A percentile compares a stretch with the other conserved stretches of the same genome.
These are phyloP conservation scores for Leptinotarsa texana DNA, from an alignment of 1,140 invertebrate genomes.

Conservation along the genomic window DNA sequence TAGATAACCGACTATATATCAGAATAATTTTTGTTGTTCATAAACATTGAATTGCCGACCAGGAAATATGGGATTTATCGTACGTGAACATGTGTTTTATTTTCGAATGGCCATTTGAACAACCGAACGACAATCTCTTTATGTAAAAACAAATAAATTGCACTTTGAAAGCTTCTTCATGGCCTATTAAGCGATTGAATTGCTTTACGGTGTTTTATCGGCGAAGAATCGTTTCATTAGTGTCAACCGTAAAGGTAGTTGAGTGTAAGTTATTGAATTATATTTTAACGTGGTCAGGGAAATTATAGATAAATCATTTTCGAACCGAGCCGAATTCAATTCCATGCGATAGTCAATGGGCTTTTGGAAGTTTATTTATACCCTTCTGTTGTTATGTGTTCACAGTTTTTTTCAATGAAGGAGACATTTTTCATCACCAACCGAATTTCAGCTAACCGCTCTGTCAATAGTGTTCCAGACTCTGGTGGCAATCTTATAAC, in stretches of 20 bases:
- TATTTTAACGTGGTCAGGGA: not conserved
- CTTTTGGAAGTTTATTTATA: too few relatives aligned
- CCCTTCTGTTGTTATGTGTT: too few relatives aligned
- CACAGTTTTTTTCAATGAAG: too few relatives aligned
- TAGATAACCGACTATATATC: not conserved
- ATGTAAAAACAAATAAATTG: slow-evolving; percentile 4
- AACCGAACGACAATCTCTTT: not conserved
- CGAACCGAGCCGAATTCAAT: too few relatives aligned
- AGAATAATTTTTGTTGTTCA: slow-evolving; percentile 4
- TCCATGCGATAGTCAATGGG: too few relatives aligned
- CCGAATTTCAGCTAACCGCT: too few relatives aligned
- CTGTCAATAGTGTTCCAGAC: too few relatives aligned
- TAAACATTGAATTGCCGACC: not conserved
- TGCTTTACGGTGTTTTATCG: not conserved
- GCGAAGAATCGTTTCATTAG: not conserved
- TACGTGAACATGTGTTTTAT: not conserved
- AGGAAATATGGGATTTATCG: not conserved
- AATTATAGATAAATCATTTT: too few relatives aligned
- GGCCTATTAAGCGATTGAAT: not conserved
- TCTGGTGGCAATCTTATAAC: too few relatives aligned
- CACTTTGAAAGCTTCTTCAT: slow-evolving; percentile 1
- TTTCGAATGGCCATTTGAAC: not conserved
- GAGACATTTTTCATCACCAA: too few relatives aligned
- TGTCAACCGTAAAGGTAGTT: not conserved
- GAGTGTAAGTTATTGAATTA: not conserved